Conservation (phyloP, 37 sponge, comb jelly and placozoan genomes). For the Agelas oroides region DNA sequence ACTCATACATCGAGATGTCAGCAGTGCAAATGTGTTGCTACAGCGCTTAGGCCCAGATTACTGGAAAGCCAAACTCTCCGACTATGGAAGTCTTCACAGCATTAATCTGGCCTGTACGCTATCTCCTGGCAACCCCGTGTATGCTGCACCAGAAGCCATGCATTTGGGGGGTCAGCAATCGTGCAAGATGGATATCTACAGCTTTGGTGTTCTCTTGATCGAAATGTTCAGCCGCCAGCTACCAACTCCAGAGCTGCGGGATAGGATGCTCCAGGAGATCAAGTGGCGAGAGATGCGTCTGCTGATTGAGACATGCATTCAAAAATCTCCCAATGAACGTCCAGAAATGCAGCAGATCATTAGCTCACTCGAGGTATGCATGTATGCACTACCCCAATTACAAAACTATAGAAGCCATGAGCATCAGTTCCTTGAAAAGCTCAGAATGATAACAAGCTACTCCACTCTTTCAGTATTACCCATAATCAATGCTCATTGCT, state of each 20-base stretch:
- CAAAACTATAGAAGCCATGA: too few relatives aligned
- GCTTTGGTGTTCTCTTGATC: constrained; percentile 45
- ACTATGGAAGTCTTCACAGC: constrained; percentile 64
- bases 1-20: too few relatives aligned
- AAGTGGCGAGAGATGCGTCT: background rate
- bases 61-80: constrained; percentile 63
- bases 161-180: constrained; percentile 18
- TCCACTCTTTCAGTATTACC: too few relatives aligned
- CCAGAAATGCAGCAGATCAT: background rate
- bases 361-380: too few relatives aligned
- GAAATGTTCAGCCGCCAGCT: constrained; percentile 20
- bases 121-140: constrained; percentile 47
- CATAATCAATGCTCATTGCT: too few relatives aligned
- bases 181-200: constrained; percentile 56
- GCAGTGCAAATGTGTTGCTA: too few relatives aligned
- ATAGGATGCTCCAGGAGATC: background rate
- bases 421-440: too few relatives aligned
- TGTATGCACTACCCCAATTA: too few relatives aligned
- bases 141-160: constrained; percentile 66
- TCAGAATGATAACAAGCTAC: too few relatives aligned
- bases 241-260: background rate
- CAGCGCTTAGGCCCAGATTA: background rate
- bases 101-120: constrained; percentile 9
- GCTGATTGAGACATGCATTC: background rate
- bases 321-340: background rate